Conservation (phyloP, 2,113 vertebrate species). For the Mungos mungo region DNA sequence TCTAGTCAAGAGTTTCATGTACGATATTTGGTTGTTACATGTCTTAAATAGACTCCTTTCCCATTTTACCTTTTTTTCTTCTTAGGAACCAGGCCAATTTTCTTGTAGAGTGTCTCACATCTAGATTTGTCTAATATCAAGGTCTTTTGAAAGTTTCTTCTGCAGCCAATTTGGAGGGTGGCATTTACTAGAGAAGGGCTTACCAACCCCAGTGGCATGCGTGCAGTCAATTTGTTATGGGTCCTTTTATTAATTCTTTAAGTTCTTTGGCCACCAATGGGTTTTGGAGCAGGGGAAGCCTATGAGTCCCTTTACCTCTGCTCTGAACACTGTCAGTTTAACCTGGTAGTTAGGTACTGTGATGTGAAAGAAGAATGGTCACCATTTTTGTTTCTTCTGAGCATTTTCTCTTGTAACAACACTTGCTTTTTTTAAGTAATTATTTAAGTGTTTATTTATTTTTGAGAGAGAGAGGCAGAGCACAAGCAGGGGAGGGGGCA, state of each 20-base stretch:
- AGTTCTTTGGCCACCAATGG: neutral
- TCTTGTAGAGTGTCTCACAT: neutral
- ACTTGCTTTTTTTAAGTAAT: neutral
- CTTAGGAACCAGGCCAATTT: neutral
- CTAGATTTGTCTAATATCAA: neutral
- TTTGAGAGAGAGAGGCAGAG: no score
- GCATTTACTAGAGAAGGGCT: neutral
- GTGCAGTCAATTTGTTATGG: neutral
- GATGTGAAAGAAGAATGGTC: neutral
- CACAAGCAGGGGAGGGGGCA: no score
- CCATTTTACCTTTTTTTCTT: neutral
- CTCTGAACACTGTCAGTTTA: neutral
- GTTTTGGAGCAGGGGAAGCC: neutral
- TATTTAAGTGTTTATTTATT: no score
- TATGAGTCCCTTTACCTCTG: neutral
- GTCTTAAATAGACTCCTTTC: neutral
- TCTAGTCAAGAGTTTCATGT: conserved; percentile 1
- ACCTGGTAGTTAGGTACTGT: neutral
- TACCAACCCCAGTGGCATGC: neutral
- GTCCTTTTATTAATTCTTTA: neutral
- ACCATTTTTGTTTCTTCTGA: neutral
- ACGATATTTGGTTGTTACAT: neutral
- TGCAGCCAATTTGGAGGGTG: neutral
- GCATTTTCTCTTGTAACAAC: neutral
- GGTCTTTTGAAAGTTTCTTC: neutral